Evolutionary conservation across 2,113 vertebrate genomes (phyloP), one percentile per base, ranked within the genome.

Genomic region (Poeciliopsis prolifica): DNA sequence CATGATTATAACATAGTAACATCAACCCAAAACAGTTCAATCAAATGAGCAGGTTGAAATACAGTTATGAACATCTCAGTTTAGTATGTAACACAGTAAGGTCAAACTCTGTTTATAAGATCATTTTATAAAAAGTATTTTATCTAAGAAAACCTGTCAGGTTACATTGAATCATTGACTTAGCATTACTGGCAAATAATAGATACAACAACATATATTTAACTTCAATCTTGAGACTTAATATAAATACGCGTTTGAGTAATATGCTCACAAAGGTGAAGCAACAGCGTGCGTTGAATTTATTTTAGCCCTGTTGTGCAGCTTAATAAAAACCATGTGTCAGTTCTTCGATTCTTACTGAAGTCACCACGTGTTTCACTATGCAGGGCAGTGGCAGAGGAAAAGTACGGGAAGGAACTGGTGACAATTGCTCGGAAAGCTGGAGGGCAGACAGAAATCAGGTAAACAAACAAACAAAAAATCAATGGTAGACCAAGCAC

Each of bases 401-500:
- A 99, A 81, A 95, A 93, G 74, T 98, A 98, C 0, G 97, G 97
- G 28, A 98, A 97, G 82, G 97, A 98, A 72, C 87, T 99, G 87
- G 87, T 98, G 76, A 95, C 95, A 37, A 97, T 99, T 0, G 97
- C 97, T 26, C 94, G 94, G 35, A 98, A 97, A 89, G 95, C 96
- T 17, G 96, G 95, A 10, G 97, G 97, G 75, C 94, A 96, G 70
- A 93, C 91, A 1, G 97, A 98, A 93, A 96, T 97, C 91, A 95
- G 97, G 97, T 99, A 31, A 88, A 58, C 51, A 58, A 54, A 54
- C 17, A 54, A 54, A 22, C 5, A 48, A 48, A 48, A 48, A 48
- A 19, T 19, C 14, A 48, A 48, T 48, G 5, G 5, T 15, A 19
- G 5, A 48, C 17, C 5, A 4, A 48, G 17, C 17, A 19, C 14